These are phyloP conservation scores for Araneus ventricosus DNA, from an alignment of 1,140 invertebrate species.

Conservation along the genomic window DNA sequence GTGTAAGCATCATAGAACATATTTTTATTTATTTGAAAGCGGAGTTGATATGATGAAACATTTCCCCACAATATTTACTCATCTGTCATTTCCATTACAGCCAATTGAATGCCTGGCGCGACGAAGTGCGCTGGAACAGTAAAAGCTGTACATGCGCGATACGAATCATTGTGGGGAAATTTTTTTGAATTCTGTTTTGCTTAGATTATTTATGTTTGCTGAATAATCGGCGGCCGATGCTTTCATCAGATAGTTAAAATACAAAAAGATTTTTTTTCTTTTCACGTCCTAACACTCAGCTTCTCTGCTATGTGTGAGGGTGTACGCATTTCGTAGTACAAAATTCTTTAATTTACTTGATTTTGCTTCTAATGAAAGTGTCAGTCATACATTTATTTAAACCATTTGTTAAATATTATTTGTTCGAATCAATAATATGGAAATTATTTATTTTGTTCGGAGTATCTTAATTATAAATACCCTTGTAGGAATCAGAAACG, in stretches of 20 bases:
- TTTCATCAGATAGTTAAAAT: background rate
- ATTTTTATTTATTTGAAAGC: background rate
- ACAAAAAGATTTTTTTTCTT: background rate
- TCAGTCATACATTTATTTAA: too few species aligned
- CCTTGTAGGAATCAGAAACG: too few species aligned
- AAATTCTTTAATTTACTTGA: too few species aligned
- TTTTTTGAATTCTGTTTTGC: too few species aligned
- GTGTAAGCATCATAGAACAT: background rate
- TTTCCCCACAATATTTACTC: constrained; percentile 47
- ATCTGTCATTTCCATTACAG: constrained; percentile 49
- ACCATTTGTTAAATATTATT: too few species aligned
- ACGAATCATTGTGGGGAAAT: background rate
- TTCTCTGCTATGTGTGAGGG: fast-evolving
- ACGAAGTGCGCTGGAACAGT: background rate
- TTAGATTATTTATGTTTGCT: background rate
- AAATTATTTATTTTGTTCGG: too few species aligned
- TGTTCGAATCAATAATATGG: too few species aligned
- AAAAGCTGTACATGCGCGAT: background rate
- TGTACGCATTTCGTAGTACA: too few species aligned
- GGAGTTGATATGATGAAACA: background rate
- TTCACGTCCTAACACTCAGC: fast-evolving
- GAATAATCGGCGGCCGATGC: background rate
- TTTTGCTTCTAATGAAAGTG: too few species aligned
- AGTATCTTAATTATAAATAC: too few species aligned
- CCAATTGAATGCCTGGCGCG: constrained; percentile 40